Percentiles rank a stretch among this genome's conserved stretches.
These are phyloP conservation scores for Ceyx cyanopectus DNA, from an alignment of 2,113 vertebrate species.

Conservation along the genomic window DNA sequence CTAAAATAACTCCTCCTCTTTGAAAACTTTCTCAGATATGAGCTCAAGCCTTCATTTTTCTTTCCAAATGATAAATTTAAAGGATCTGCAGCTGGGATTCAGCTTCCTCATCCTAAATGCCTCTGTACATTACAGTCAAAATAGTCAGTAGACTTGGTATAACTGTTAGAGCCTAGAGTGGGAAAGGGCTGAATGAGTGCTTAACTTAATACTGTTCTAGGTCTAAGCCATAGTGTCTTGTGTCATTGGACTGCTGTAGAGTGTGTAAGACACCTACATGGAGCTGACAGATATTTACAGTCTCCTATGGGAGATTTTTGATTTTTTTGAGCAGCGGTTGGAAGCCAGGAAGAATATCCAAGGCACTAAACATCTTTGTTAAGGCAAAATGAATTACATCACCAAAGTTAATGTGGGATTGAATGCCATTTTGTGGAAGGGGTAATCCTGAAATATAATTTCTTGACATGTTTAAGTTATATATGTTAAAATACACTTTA, in stretches of 20 bases:
- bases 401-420: background rate
- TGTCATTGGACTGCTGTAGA: background rate
- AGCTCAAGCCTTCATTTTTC: background rate
- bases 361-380: background rate
- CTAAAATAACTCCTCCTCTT: background rate
- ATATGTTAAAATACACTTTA: background rate
- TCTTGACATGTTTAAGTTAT: background rate
- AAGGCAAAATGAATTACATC: background rate
- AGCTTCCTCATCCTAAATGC: background rate
- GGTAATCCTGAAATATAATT: background rate
- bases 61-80: background rate
- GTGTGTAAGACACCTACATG: background rate
- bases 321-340: background rate
- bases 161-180: background rate
- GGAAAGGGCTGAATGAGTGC: background rate
- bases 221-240: background rate
- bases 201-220: background rate
- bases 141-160: background rate
- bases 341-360: background rate
- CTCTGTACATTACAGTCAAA: accelerated
- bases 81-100: background rate
- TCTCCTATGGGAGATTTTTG: background rate
- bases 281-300: background rate
- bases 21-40: background rate
- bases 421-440: background rate